Evolutionary conservation across 2,888 invertebrate species (phyloP).

Genomic region (Agrochola litura): DNA sequence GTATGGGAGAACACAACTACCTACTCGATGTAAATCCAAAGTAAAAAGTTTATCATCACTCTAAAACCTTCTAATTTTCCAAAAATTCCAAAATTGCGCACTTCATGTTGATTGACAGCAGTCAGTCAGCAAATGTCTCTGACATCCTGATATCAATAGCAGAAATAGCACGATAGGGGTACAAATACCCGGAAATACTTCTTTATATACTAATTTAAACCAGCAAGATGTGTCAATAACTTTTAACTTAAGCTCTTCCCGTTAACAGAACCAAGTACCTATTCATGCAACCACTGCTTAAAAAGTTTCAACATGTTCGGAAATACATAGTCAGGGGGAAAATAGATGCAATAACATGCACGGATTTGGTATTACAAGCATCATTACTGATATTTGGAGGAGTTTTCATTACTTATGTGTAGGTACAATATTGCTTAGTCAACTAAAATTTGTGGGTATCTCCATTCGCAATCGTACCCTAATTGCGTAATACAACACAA

Average conservation of each 20-base stretch:
- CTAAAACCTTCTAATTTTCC: neutral
- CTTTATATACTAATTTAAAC: slow-evolving; percentile 11
- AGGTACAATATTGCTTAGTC: slow-evolving; percentile 24
- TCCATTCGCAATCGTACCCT: slow-evolving; percentile 10
- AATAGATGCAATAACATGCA: slow-evolving; percentile 12
- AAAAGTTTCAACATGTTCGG: slow-evolving; percentile 28
- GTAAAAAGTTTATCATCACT: slow-evolving; percentile 4
- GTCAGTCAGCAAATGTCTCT: slow-evolving; percentile 7
- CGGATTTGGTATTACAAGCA: slow-evolving; percentile 19
- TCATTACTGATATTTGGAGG: slow-evolving; percentile 35
- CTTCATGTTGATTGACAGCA: slow-evolving; percentile 31
- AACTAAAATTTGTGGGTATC: slow-evolving; percentile 12
- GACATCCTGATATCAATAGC: neutral
- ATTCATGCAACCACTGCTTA: slow-evolving; percentile 35
- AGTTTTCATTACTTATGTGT: slow-evolving; percentile 38
- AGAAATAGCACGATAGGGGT: slow-evolving; percentile 17
- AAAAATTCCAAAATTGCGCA: neutral
- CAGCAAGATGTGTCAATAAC: slow-evolving; percentile 30
- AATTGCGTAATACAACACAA: too few species aligned
- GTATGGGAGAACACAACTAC: too few species aligned
- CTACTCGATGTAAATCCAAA: neutral
- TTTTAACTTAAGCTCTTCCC: neutral
- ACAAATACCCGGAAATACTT: slow-evolving; percentile 13
- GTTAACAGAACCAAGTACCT: neutral
- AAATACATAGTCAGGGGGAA: slow-evolving; percentile 24